Evolutionary conservation across 2,888 invertebrate species (phyloP), one percentile per base, ranked within the genome.

Genomic region (Tipula helvola): DNA sequence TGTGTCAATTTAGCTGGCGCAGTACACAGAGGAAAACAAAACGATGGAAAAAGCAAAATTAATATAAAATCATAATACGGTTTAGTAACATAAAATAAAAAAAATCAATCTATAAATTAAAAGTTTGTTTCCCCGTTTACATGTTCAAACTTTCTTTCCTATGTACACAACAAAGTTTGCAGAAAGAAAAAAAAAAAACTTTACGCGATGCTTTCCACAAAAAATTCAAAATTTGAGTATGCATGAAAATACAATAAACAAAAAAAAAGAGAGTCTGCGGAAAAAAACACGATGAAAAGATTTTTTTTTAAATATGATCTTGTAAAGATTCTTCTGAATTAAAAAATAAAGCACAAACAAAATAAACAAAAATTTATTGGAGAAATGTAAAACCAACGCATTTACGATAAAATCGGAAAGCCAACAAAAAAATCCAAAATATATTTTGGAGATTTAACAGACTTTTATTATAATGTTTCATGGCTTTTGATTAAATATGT

Each of bases 401-500:
- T 57, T 16, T 57, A 57, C 71, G 71, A 71, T 71, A 71, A 71
- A 71, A 71, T 71, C 71, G 71, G 71, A 71, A 71, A 52, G 52
- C 16, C 16, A 52, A 28, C 1, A 28, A 28, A 16, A 44, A 10
- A 10, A 5, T 12, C 44, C 71, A 28, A 71, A 71, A 71, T 3
- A 7, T 57, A 5, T 57, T 71, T 71, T 71, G 7, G 16, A 71
- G 28, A 71, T 71, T 71, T 71, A 71, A 71, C 71, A 71, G 71
- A 71, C 71, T 71, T 71, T 71, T 71, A 71, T 71, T 71, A 71
- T 71, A 71, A 71, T 71, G 71, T 71, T 71, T 71, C 71, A 71
- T 71, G 71, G 71, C 71, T 71, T 71, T 71, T 71, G 71, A 71
- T 71, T 71, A 71, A 71, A 71, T 71, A 71, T 71, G 71, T 71